Evolutionary conservation across 37 sponge, comb jelly and placozoan genomes (phyloP).

Genomic region (Beroe ovata): DNA sequence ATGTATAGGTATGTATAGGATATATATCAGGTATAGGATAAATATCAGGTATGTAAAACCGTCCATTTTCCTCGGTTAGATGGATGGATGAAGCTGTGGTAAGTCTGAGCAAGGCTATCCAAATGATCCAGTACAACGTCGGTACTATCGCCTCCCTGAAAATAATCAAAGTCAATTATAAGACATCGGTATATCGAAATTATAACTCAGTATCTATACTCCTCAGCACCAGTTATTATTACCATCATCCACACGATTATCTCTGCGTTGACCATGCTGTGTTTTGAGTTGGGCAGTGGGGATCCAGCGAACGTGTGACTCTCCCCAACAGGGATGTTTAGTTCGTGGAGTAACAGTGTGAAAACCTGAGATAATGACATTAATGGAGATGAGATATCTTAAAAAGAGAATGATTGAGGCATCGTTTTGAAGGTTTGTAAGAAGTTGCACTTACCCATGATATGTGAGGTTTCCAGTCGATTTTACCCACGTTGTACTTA

Average conservation of each 20-base stretch:
- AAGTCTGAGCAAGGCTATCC: constrained; percentile 72
- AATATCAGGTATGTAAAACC: not conserved
- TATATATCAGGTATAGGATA: too few relatives aligned
- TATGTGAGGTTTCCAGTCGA: constrained; percentile 92
- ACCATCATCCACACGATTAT: constrained; percentile 49
- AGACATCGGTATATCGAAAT: too few relatives aligned
- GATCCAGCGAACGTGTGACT: constrained; percentile 47
- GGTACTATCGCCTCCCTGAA: constrained; percentile 22
- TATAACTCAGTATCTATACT: too few relatives aligned
- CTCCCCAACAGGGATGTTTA: constrained; percentile 79
- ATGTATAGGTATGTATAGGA: too few relatives aligned
- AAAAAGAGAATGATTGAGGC: not conserved
- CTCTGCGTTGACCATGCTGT: not conserved
- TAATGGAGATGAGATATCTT: too few relatives aligned
- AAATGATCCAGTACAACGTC: constrained; percentile 71
- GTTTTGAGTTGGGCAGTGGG: not conserved
- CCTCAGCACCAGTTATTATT: too few relatives aligned
- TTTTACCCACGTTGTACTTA: constrained; percentile 72
- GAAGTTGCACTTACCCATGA: constrained; percentile 73
- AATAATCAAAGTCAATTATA: too few relatives aligned
- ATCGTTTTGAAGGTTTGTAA: too few relatives aligned
- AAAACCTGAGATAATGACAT: constrained; percentile 72
- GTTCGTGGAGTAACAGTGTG: constrained; percentile 72
- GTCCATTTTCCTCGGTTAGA: constrained; percentile 78
- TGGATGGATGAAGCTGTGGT: constrained; percentile 89